Percentiles rank a stretch among this genome's conserved stretches.
phyloP scores from a whole-genome alignment of 2,888 invertebrate genomes.

The Ariolimax columbianus region DNA sequence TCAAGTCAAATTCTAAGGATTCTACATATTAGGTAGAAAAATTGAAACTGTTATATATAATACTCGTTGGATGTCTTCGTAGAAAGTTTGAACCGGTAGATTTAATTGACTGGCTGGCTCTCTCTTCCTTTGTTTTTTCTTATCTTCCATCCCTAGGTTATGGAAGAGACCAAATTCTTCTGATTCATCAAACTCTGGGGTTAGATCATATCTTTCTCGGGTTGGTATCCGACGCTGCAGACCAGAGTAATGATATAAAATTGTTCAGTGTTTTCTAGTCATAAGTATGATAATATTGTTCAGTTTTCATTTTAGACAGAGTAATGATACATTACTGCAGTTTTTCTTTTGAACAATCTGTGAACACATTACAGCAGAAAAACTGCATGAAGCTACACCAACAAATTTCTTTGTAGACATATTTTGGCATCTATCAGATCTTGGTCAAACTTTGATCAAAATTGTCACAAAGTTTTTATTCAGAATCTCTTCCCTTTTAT shows the following conservation, averaged over 20 bases:
- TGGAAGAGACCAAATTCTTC: constrained; percentile 47
- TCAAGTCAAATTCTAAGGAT: background rate
- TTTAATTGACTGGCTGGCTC: constrained; percentile 36
- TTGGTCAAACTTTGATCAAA: background rate
- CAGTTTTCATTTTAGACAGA: no score
- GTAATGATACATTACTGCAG: no score
- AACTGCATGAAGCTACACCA: no score
- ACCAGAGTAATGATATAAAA: constrained; percentile 25
- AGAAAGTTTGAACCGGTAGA: constrained; percentile 23
- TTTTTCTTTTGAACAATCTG: no score
- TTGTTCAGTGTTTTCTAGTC: background rate
- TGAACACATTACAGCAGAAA: no score
- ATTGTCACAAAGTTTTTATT: background rate
- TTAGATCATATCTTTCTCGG: constrained; percentile 34
- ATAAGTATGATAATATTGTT: no score
- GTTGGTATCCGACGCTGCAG: constrained; percentile 29
- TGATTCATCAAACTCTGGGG: constrained; percentile 40
- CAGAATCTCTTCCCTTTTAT: background rate
- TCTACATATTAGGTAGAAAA: background rate
- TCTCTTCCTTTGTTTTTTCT: constrained; percentile 27
- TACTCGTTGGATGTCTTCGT: constrained; percentile 35
- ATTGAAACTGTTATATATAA: background rate
- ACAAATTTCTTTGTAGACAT: no score
- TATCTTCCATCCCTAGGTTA: constrained; percentile 44
- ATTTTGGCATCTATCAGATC: no score